Conservation (phyloP, 2,797 vertebrate genomes). For the Xiphorhynchus erythropygius region DNA sequence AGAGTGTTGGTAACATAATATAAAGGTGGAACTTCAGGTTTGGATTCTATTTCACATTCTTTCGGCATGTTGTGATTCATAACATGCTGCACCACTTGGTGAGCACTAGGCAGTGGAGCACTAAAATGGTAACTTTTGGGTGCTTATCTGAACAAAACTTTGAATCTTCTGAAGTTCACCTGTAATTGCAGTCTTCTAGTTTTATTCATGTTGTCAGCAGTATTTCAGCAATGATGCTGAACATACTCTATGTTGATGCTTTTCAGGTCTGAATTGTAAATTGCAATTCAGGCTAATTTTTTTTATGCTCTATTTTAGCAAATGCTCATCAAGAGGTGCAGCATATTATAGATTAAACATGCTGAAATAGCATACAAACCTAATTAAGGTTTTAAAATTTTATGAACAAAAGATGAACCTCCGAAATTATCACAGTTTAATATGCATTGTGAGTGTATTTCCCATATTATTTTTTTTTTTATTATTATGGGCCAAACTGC, state of each 20-base stretch:
- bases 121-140: slow-evolving; percentile 23
- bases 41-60: background rate
- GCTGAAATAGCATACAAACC: background rate
- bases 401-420: background rate
- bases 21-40: background rate
- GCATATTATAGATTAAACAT: slow-evolving; percentile 26
- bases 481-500: background rate
- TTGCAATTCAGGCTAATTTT: background rate
- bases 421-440: background rate
- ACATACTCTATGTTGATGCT: background rate
- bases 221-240: background rate
- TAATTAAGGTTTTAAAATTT: background rate
- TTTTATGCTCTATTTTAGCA: slow-evolving; percentile 40
- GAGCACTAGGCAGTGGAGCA: slow-evolving; percentile 28
- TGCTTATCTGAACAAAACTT: slow-evolving; percentile 60
- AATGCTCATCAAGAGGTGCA: slow-evolving; percentile 66
- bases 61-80: slow-evolving; percentile 16
- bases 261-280: slow-evolving; percentile 9
- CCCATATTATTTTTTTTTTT: background rate
- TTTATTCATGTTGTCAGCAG: background rate
- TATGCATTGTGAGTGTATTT: slow-evolving; percentile 19
- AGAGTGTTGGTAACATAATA: background rate
- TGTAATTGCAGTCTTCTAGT: background rate
- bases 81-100: slow-evolving; percentile 35
- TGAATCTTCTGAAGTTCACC: slow-evolving; percentile 13